These are phyloP conservation scores for Aphelenchoides bicaudatus DNA, from an alignment of 2,888 invertebrate species.

Conservation along the genomic window DNA sequence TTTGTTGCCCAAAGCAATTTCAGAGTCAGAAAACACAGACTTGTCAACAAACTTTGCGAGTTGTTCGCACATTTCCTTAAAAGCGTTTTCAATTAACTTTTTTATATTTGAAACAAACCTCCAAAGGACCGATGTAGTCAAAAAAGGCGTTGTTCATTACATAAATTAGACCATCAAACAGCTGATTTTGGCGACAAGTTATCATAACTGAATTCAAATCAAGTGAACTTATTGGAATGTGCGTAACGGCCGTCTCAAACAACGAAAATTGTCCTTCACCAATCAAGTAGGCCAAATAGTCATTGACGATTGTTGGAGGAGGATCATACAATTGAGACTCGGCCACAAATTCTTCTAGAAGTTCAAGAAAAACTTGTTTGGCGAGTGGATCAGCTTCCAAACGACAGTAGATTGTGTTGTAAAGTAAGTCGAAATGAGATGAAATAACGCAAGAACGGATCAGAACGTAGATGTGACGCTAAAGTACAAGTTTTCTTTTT, in stretches of 20 bases:
- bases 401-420: constrained; percentile 68
- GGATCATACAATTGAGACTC: constrained; percentile 61
- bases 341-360: constrained; percentile 67
- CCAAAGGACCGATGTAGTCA: constrained; percentile 74
- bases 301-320: constrained; percentile 73
- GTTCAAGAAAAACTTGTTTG: constrained; percentile 70
- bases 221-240: constrained; percentile 72
- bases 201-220: constrained; percentile 71
- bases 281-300: constrained; percentile 71
- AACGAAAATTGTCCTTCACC: constrained; percentile 68
- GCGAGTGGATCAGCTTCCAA: constrained; percentile 66
- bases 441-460: constrained; percentile 38
- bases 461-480: constrained; percentile 45
- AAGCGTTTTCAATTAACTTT: background rate
- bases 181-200: constrained; percentile 67
- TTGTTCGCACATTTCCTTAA: constrained; percentile 56
- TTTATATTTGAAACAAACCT: constrained; percentile 62
- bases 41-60: constrained; percentile 36
- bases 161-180: constrained; percentile 73
- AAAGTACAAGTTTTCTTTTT: constrained; percentile 11
- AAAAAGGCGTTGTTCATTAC: constrained; percentile 74
- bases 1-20: constrained; percentile 74
- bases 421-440: constrained; percentile 65
- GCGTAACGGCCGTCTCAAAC: constrained; percentile 71
- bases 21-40: constrained; percentile 60